These are phyloP conservation scores for Perognathus longimembris DNA, from an alignment of 2,113 vertebrate species.

Conservation along the genomic window DNA sequence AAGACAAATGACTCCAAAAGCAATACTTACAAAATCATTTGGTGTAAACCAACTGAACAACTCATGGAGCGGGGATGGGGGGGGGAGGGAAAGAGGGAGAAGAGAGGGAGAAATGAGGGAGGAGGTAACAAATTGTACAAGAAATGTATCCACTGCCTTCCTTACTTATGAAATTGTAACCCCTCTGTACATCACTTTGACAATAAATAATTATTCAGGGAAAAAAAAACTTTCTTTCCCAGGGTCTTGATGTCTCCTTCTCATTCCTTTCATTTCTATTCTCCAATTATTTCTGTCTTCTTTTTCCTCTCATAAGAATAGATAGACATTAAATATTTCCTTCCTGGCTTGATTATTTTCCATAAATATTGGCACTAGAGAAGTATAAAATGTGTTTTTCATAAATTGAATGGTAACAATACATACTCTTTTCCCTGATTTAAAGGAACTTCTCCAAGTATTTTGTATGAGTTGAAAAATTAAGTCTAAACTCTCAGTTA, in stretches of 20 bases:
- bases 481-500: neutral
- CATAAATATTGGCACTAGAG: neutral
- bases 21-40: too few relatives aligned
- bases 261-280: neutral
- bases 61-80: too few relatives aligned
- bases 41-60: too few relatives aligned
- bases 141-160: too few relatives aligned
- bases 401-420: neutral
- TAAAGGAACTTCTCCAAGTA: neutral
- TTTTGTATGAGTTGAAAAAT: constrained; percentile 51
- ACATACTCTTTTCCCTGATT: neutral
- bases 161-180: too few relatives aligned
- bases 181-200: too few relatives aligned
- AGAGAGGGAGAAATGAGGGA: too few relatives aligned
- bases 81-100: too few relatives aligned
- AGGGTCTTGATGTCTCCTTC: neutral
- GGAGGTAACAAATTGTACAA: neutral
- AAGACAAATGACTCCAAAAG: too few relatives aligned
- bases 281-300: neutral
- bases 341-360: neutral
- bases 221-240: neutral
- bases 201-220: too few relatives aligned
- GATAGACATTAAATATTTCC: neutral
- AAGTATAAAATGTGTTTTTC: constrained; percentile 15
- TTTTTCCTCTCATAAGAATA: neutral